These are phyloP conservation scores for Erebia epiphron DNA, from an alignment of 2,888 invertebrate species.

Conservation along the genomic window DNA sequence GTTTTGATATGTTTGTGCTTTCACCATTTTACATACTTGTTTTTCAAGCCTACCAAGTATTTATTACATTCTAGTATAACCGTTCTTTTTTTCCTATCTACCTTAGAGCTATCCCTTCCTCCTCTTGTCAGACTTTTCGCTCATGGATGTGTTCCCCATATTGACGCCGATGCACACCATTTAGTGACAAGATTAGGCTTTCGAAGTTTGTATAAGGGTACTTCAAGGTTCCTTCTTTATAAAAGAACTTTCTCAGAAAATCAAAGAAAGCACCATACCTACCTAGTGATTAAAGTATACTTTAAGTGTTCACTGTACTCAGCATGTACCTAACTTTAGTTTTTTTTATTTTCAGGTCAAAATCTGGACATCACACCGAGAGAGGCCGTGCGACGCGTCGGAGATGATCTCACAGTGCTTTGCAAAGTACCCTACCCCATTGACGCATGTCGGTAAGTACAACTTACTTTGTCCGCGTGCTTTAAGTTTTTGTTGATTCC, in stretches of 20 bases:
- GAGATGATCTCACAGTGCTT: slow-evolving; percentile 81
- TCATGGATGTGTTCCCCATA: too few relatives aligned
- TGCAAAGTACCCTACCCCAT: slow-evolving; percentile 83
- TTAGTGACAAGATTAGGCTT: too few relatives aligned
- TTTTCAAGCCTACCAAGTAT: not conserved
- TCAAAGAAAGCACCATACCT: not conserved
- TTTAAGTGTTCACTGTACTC: too few relatives aligned
- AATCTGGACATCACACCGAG: slow-evolving; percentile 78
- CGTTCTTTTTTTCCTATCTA: too few relatives aligned
- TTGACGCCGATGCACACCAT: too few relatives aligned
- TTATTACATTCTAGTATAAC: too few relatives aligned
- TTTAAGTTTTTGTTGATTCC: too few relatives aligned
- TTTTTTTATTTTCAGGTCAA: slow-evolving; percentile 62
- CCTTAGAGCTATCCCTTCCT: too few relatives aligned
- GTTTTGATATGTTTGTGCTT: not conserved
- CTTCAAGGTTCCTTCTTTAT: too few relatives aligned
- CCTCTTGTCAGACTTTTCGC: too few relatives aligned
- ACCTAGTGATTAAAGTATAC: not conserved
- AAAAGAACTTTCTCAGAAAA: too few relatives aligned
- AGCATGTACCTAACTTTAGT: not conserved
- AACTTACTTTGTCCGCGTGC: not conserved
- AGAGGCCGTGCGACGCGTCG: slow-evolving; percentile 80
- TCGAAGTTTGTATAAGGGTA: too few relatives aligned
- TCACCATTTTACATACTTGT: not conserved
- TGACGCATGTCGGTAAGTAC: slow-evolving; percentile 82